These are phyloP conservation scores for Falco naumanni DNA, from an alignment of 2,797 vertebrate species.

Conservation along the genomic window DNA sequence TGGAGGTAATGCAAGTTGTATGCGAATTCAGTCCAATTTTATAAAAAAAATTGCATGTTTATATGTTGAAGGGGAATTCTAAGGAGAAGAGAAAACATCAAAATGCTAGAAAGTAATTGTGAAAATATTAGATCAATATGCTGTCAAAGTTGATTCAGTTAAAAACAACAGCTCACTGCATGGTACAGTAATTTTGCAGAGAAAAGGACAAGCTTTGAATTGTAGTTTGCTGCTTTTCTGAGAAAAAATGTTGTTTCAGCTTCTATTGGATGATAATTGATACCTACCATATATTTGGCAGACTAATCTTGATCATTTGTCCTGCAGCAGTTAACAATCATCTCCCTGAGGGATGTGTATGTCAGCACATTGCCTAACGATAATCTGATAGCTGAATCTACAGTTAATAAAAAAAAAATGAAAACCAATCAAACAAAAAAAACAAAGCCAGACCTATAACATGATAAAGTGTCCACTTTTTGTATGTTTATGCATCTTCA, in stretches of 20 bases:
- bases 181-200: background rate
- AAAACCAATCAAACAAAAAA: background rate
- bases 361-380: conserved; percentile 38
- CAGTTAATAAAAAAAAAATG: background rate
- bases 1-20: background rate
- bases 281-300: conserved; percentile 36
- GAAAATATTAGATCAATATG: background rate
- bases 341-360: background rate
- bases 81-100: background rate
- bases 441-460: background rate
- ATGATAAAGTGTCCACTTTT: background rate
- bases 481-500: background rate
- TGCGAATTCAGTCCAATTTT: background rate
- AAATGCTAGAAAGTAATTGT: background rate
- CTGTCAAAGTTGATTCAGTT: background rate
- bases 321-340: background rate
- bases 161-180: background rate
- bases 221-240: background rate
- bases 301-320: background rate
- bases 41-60: background rate
- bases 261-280: conserved; percentile 33
- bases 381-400: conserved; percentile 3
- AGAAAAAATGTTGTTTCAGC: background rate
- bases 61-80: background rate
- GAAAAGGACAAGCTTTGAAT: background rate